These are phyloP conservation scores for Oreochromis mossambicus DNA, from an alignment of 2,797 vertebrate species.

Conservation along the genomic window DNA sequence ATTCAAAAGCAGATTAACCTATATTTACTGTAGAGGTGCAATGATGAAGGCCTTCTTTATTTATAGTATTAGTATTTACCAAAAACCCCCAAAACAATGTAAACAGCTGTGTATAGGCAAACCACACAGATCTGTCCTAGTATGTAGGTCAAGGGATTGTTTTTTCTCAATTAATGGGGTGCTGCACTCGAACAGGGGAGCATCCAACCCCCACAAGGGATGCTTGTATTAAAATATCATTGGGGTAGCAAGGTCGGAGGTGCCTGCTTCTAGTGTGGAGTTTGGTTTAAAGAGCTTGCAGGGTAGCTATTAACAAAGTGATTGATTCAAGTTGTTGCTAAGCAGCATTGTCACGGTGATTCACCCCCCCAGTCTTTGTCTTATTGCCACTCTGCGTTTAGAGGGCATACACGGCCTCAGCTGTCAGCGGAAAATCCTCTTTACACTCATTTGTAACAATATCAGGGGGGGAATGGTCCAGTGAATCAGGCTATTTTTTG, in stretches of 20 bases:
- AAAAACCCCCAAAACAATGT: not conserved
- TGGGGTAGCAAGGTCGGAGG: not conserved
- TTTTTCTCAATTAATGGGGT: slow-evolving; percentile 32
- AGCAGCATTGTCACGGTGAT: slow-evolving; percentile 60
- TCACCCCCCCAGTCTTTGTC: slow-evolving; percentile 47
- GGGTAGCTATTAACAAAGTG: slow-evolving; percentile 57
- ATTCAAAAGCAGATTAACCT: slow-evolving; percentile 68
- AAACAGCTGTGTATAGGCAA: slow-evolving; percentile 32
- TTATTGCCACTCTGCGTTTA: slow-evolving; percentile 20
- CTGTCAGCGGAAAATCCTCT: slow-evolving; percentile 64
- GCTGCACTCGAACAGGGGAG: not conserved
- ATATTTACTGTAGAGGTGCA: slow-evolving; percentile 37
- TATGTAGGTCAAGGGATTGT: slow-evolving; percentile 63
- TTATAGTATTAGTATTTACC: slow-evolving; percentile 10
- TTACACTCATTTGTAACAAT: slow-evolving; percentile 28
- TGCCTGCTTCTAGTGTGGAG: slow-evolving; percentile 1
- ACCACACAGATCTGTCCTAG: slow-evolving; percentile 38
- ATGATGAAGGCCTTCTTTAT: slow-evolving; percentile 25
- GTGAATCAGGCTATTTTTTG: slow-evolving; percentile 10
- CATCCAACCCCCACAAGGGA: slow-evolving; percentile 19
- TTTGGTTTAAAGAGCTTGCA: slow-evolving; percentile 25
- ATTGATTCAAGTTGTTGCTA: slow-evolving; percentile 65
- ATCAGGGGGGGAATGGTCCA: not conserved
- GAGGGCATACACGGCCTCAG: slow-evolving; percentile 58
- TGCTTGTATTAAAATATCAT: slow-evolving; percentile 50